A percentile compares a stretch with the other conserved stretches of the same genome.
These are phyloP conservation scores for Nycteola revayana DNA, from an alignment of 2,888 invertebrate species.

Conservation along the genomic window DNA sequence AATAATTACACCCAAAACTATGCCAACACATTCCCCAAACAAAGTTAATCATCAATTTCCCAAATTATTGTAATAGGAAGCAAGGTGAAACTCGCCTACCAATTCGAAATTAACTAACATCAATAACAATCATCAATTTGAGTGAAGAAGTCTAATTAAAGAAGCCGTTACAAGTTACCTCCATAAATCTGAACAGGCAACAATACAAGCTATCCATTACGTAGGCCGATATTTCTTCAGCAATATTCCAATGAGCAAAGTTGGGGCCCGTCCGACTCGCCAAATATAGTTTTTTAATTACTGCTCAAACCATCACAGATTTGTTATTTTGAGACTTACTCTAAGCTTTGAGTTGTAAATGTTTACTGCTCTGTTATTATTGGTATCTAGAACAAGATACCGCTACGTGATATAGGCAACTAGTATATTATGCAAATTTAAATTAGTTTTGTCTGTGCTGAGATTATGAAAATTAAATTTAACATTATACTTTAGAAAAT, in stretches of 20 bases:
- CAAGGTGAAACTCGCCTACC: slow-evolving; percentile 49
- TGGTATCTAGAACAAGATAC: too few species aligned
- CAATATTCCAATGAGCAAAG: slow-evolving; percentile 75
- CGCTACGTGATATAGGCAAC: too few species aligned
- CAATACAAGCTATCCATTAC: slow-evolving; percentile 78
- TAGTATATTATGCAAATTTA: too few species aligned
- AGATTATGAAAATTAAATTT: too few species aligned
- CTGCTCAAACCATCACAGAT: slow-evolving; percentile 43
- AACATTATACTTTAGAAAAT: too few species aligned
- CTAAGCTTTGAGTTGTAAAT: too few species aligned
- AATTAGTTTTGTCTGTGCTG: too few species aligned
- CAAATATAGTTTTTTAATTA: slow-evolving; percentile 78
- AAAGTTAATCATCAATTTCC: slow-evolving; percentile 34
- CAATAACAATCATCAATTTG: slow-evolving; percentile 79
- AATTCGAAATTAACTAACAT: slow-evolving; percentile 69
- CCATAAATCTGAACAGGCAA: slow-evolving; percentile 78
- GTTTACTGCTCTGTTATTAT: too few species aligned
- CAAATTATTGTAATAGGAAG: slow-evolving; percentile 48
- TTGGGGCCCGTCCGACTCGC: slow-evolving; percentile 52
- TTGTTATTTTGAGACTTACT: too few species aligned
- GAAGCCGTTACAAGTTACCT: slow-evolving; percentile 81
- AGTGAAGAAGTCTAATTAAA: slow-evolving; percentile 79
- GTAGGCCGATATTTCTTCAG: slow-evolving; percentile 65
- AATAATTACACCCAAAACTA: background rate
- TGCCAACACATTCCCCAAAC: background rate